phyloP scores from a whole-genome alignment of 35 echinoderm and acorn worm genomes.

The Eucidaris tribuloides region DNA sequence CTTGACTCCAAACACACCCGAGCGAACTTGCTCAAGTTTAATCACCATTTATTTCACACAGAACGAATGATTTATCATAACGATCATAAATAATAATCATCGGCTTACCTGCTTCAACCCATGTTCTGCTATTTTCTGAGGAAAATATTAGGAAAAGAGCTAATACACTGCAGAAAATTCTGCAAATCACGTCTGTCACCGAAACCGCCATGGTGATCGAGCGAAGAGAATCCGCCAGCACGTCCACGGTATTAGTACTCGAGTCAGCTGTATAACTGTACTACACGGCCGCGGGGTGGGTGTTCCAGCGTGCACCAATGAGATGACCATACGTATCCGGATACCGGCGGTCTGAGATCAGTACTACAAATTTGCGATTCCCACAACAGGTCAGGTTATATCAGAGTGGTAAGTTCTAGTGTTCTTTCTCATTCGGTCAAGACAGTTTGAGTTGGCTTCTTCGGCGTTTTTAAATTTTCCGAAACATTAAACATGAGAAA shows the following conservation, averaged over 20 bases:
- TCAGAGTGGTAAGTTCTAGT: too few species aligned
- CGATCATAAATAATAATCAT: not conserved
- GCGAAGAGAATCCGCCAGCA: not conserved
- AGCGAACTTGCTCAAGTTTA: not conserved
- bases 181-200: not conserved
- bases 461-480: too few species aligned
- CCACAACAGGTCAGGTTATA: not conserved
- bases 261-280: not conserved
- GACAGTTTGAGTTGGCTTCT: too few species aligned
- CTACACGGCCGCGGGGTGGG: not conserved
- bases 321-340: slow-evolving; percentile 18
- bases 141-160: slow-evolving; percentile 21
- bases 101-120: slow-evolving; percentile 9
- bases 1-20: not conserved
- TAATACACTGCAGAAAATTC: slow-evolving; percentile 27
- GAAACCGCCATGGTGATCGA: not conserved
- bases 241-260: not conserved
- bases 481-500: too few species aligned
- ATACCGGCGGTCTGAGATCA: not conserved
- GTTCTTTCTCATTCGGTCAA: too few species aligned
- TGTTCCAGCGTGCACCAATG: not conserved
- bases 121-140: slow-evolving; percentile 32
- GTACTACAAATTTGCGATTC: not conserved
- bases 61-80: too few species aligned
- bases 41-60: too few species aligned